A percentile compares a stretch with the other conserved stretches of the same genome.
Evolutionary conservation across 2,888 invertebrate species (phyloP).

Genomic region (Hirtodrosophila cameraria): DNA sequence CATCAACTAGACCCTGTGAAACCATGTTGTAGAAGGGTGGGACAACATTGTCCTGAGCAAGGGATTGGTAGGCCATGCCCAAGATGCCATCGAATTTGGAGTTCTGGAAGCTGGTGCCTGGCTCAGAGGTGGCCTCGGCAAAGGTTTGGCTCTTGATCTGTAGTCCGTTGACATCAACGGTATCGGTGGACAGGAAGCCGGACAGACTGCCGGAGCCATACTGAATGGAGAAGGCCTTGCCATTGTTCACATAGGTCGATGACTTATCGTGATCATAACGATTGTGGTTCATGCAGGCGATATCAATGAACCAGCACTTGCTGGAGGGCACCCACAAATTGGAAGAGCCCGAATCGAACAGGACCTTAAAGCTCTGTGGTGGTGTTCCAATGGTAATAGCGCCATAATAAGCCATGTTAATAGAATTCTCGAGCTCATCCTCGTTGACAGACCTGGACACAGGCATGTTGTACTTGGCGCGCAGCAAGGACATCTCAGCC

Average conservation of each 20-base stretch:
- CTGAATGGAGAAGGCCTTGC: slow-evolving; percentile 94
- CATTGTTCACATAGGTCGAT: slow-evolving; percentile 92
- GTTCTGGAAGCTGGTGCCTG: slow-evolving; percentile 96
- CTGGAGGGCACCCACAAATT: slow-evolving; percentile 99
- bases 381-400: slow-evolving; percentile 95
- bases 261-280: slow-evolving; percentile 96
- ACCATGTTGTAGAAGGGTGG: slow-evolving; percentile 97
- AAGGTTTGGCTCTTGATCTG: slow-evolving; percentile 92
- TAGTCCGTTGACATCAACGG: slow-evolving; percentile 88
- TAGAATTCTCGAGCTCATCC: slow-evolving; percentile 90
- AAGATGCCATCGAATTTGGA: slow-evolving; percentile 99
- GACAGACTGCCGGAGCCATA: slow-evolving; percentile 98
- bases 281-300: slow-evolving; percentile 95
- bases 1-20: slow-evolving; percentile 88
- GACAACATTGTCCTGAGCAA: slow-evolving; percentile 93
- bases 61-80: slow-evolving; percentile 94
- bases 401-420: slow-evolving; percentile 98
- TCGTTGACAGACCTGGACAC: slow-evolving; percentile 39
- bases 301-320: slow-evolving; percentile 91
- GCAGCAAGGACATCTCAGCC: slow-evolving; percentile 47
- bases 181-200: slow-evolving; percentile 96
- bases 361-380: slow-evolving; percentile 94
- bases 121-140: slow-evolving; percentile 97
- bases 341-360: slow-evolving; percentile 99
- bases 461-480: slow-evolving; percentile 60